Conservation (phyloP, 2,797 vertebrate genomes). For the Muraenolepis orangiensis region DNA sequence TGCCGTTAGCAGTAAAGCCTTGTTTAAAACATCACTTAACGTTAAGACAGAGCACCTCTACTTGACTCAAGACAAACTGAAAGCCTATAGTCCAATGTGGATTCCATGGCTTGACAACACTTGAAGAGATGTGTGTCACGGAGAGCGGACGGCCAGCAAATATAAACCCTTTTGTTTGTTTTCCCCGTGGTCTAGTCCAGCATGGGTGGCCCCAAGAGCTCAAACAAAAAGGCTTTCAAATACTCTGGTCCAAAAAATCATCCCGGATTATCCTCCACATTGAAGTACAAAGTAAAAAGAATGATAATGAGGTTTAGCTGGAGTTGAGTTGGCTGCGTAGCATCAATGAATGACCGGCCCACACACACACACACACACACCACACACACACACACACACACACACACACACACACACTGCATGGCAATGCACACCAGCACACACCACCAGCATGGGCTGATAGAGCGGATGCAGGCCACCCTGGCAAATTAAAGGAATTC, state of each 20-base stretch:
- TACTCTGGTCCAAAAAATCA: not conserved
- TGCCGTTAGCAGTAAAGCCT: no score
- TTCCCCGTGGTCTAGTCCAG: not conserved
- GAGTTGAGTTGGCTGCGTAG: not conserved
- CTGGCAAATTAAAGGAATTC: not conserved
- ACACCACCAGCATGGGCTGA: not conserved
- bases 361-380: no score
- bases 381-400: no score
- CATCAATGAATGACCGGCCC: not conserved
- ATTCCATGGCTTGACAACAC: not conserved
- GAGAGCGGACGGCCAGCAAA: not conserved
- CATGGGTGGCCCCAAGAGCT: not conserved
- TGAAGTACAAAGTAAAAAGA: not conserved
- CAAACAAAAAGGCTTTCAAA: not conserved
- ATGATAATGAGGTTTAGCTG: not conserved
- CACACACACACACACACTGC: not conserved
- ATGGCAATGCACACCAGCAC: not conserved
- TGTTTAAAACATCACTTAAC: not conserved
- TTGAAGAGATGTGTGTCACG: not conserved
- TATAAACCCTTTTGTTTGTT: not conserved
- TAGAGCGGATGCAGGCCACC: not conserved
- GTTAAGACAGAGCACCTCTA: not conserved
- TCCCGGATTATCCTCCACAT: constrained; percentile 9
- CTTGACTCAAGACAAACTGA: not conserved
- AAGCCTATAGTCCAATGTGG: not conserved